Evolutionary conservation across 2,797 vertebrate genomes (phyloP).

Genomic region (Oreochromis mossambicus): DNA sequence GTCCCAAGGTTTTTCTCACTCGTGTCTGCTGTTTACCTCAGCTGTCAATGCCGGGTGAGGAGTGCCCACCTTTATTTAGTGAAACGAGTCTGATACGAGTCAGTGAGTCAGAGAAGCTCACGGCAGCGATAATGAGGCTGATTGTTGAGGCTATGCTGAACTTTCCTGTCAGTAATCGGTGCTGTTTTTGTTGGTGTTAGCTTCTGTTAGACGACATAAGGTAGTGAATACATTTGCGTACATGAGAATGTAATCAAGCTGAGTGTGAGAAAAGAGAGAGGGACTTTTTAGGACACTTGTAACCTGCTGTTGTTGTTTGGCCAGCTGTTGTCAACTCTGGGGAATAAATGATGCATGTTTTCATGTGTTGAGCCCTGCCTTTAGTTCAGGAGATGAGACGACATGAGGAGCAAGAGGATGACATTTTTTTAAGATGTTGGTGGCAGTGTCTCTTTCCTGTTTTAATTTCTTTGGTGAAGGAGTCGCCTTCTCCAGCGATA

Average conservation of each 20-base stretch:
- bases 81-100: neutral
- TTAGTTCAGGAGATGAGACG: neutral
- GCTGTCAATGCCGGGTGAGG: neutral
- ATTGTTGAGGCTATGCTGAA: neutral
- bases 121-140: neutral
- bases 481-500: no score
- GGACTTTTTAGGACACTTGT: neutral
- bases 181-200: neutral
- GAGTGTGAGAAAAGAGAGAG: neutral
- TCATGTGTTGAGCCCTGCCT: neutral
- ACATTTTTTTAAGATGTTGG: neutral
- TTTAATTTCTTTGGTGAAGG: neutral
- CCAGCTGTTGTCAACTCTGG: neutral
- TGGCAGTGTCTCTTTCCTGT: neutral
- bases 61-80: neutral
- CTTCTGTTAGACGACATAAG: neutral
- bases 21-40: neutral
- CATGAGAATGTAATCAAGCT: neutral
- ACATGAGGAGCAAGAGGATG: neutral
- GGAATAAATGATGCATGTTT: neutral
- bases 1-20: neutral
- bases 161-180: neutral
- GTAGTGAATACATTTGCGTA: rapidly evolving
- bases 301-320: neutral
- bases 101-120: neutral